These are phyloP conservation scores for Rhizomys pruinosus DNA, from an alignment of 2,113 vertebrate species.

Conservation along the genomic window DNA sequence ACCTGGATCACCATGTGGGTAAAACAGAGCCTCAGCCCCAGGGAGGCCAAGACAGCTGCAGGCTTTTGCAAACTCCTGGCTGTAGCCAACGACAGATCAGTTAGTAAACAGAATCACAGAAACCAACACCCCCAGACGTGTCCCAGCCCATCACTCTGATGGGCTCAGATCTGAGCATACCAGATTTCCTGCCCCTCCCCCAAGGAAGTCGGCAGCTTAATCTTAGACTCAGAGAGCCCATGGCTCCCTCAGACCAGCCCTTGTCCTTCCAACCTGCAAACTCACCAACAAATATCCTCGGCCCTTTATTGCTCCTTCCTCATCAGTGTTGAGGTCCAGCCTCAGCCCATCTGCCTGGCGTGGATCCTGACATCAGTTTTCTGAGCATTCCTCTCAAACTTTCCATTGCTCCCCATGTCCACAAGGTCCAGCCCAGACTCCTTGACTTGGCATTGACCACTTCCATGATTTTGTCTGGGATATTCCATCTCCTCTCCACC, in stretches of 20 bases:
- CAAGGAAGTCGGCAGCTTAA: not conserved
- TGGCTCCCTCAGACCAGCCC: not conserved
- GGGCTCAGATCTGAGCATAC: not conserved
- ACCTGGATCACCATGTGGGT: too few relatives aligned
- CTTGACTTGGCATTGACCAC: not conserved
- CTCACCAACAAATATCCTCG: not conserved
- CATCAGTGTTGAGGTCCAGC: not conserved
- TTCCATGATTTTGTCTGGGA: not conserved
- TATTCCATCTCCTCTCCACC: not conserved
- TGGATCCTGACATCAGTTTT: not conserved
- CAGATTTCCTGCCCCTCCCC: not conserved
- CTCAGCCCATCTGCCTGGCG: not conserved
- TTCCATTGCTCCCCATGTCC: not conserved
- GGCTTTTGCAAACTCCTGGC: conserved; percentile 26
- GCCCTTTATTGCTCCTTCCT: not conserved
- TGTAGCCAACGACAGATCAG: conserved; percentile 44
- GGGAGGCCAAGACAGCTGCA: not conserved
- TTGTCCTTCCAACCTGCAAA: not conserved
- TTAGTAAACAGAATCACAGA: conserved; percentile 66
- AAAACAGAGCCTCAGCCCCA: not conserved
- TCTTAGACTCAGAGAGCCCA: not conserved
- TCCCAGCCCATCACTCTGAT: conserved; percentile 5
- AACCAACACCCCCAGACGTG: conserved; percentile 27
- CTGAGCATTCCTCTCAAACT: not conserved
- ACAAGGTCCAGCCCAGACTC: not conserved